Base-by-base conservation (phyloP, 2,888 invertebrate genomes). In the Escarpia spicata region DNA sequence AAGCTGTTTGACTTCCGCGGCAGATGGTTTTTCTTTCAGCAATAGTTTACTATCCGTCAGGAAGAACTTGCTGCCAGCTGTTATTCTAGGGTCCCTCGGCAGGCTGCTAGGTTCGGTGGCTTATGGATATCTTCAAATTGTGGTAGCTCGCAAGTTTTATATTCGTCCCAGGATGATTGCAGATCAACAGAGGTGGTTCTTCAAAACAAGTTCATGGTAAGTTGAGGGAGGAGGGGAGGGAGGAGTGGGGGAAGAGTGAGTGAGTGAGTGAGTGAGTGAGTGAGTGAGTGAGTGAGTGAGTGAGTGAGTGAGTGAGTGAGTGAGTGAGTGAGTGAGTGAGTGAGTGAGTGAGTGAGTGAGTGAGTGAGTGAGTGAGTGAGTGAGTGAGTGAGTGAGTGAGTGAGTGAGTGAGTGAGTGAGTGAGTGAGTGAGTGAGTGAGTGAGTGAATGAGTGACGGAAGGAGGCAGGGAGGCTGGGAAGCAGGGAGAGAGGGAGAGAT, bases 21-120 rank as follows among this genome's bases (percentile, higher is more conserved):
- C 75, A 75, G 75, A 75, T 75, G 75, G 75, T 75, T 75, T 75
- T 75, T 75, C n/a, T 75, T 75, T 75, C 75, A 75, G 75, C 75
- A 75, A 75, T 75, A 75, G 75, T 75, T 75, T 75, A 75, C 26
- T 75, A 75, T 75, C 75, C 26, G 52, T 75, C 4, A 75, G 75
- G 26, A 75, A 75, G 75, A 75, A n/a, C 26, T 75, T 75, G 75
- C 26, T 75, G 75, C n/a, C 75, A 75, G 75, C 19, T 75, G 75
- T 6, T 75, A 75, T 26, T 75, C 6, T 26, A 75, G 26, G 3
- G 75, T 75, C 6, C 75, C 19, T 6, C 6, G 19, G 19, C 26
- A 75, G 19, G 52, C 10, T 26, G 75, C 26, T 75, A 26, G 75
- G n/a, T n/a, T 26, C 19, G 75, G 4, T 26, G n/a, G 75, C 75